phyloP scores from a whole-genome alignment of 2,888 invertebrate genomes.

The Automeris io region DNA sequence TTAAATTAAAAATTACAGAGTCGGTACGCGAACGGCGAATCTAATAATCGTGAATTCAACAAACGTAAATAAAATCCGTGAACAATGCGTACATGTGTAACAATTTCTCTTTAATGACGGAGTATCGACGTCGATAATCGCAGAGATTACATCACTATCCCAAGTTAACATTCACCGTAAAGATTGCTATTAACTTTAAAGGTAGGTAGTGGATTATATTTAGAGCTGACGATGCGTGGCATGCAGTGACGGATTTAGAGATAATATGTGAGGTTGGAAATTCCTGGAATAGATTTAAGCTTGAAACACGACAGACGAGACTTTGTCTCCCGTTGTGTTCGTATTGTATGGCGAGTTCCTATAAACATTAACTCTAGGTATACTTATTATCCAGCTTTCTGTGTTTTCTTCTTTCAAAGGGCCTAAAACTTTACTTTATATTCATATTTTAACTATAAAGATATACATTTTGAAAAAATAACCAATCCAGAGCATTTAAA shows the following conservation, averaged over 20 bases:
- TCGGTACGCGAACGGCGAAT: not conserved
- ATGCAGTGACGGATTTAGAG: constrained; percentile 47
- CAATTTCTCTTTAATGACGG: constrained; percentile 38
- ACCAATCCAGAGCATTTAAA: no score
- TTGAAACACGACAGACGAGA: no score
- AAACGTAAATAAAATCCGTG: constrained; percentile 16
- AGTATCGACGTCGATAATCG: constrained; percentile 56
- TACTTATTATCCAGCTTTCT: no score
- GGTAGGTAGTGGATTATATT: constrained; percentile 51
- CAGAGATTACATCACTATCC: constrained; percentile 56
- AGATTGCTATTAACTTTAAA: constrained; percentile 74
- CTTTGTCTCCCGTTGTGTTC: no score
- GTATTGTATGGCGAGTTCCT: no score
- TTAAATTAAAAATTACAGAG: constrained; percentile 3
- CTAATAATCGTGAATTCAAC: constrained; percentile 1
- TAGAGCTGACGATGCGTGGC: constrained; percentile 62
- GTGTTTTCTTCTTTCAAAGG: no score
- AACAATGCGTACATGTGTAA: constrained; percentile 32
- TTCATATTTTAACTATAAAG: no score
- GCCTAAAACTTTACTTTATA: no score
- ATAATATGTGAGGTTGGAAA: no score
- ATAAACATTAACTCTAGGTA: no score
- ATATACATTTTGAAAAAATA: no score
- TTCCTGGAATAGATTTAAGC: no score
- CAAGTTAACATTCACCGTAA: constrained; percentile 59